Percentiles rank a stretch among this genome's conserved stretches.
Evolutionary conservation across 1,140 invertebrate species (phyloP).

Genomic region (Parasteatoda tepidariorum): DNA sequence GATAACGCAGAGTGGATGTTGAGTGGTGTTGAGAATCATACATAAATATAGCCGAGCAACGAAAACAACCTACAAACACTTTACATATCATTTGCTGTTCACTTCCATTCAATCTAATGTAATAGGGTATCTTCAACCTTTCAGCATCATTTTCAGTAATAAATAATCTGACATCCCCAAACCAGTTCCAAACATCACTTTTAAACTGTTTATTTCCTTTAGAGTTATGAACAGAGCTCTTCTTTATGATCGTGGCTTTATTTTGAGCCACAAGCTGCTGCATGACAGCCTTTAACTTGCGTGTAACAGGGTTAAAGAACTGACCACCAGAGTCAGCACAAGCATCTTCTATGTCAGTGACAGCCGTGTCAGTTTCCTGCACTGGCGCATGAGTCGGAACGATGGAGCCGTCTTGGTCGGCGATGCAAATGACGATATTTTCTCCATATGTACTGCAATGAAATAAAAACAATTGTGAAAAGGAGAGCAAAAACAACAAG

Average conservation of each 20-base stretch:
- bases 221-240: constrained; percentile 6
- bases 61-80: constrained; percentile 46
- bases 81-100: constrained; percentile 39
- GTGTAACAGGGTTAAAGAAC: constrained; percentile 39
- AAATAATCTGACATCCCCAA: constrained; percentile 29
- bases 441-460: constrained; percentile 20
- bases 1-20: constrained; percentile 38
- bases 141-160: constrained; percentile 30
- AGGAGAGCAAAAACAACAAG: no score
- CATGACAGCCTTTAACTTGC: constrained; percentile 42
- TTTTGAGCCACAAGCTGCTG: constrained; percentile 35
- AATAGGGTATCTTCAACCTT: constrained; percentile 30
- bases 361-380: not conserved
- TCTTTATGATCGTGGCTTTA: constrained; percentile 6
- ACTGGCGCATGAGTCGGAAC: not conserved
- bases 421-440: constrained; percentile 38
- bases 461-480: not conserved
- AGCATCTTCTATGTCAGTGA: constrained; percentile 44
- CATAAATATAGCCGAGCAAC: constrained; percentile 41
- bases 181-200: constrained; percentile 55
- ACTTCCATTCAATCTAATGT: constrained; percentile 1
- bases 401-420: not conserved
- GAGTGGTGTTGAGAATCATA: constrained; percentile 42
- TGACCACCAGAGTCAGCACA: not conserved
- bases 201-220: constrained; percentile 50